Evolutionary conservation across 2,888 invertebrate genomes (phyloP).

Genomic region (Spilosoma lubricipeda): DNA sequence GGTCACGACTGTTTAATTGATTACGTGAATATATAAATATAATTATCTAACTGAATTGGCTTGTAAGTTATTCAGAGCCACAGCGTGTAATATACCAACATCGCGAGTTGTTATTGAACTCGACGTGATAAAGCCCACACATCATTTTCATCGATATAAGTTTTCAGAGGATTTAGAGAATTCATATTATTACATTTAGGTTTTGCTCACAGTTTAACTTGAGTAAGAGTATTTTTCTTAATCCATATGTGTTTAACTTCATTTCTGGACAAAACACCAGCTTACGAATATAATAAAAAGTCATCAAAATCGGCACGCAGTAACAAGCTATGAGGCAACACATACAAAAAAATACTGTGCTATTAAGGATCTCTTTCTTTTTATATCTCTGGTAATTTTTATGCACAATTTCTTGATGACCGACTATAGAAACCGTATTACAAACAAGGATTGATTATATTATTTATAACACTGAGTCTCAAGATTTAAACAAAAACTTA

Average conservation of each 20-base stretch:
- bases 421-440: too few species aligned
- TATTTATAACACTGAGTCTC: too few species aligned
- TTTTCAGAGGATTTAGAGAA: background rate
- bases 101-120: background rate
- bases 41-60: background rate
- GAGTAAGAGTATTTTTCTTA: background rate
- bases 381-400: background rate
- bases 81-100: background rate
- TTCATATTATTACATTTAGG: background rate
- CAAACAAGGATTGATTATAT: too few species aligned
- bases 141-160: background rate
- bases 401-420: too few species aligned
- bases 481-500: too few species aligned
- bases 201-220: background rate
- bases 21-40: slow-evolving; percentile 2
- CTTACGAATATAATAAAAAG: too few species aligned
- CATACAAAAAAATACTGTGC: too few species aligned
- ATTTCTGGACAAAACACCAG: too few species aligned
- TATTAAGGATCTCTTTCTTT: too few species aligned
- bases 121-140: background rate
- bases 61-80: slow-evolving; percentile 1
- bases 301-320: too few species aligned
- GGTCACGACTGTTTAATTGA: slow-evolving; percentile 9
- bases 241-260: background rate
- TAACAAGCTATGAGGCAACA: too few species aligned